phyloP scores from a whole-genome alignment of 2,113 vertebrate genomes.

The Tragelaphus imberbis region DNA sequence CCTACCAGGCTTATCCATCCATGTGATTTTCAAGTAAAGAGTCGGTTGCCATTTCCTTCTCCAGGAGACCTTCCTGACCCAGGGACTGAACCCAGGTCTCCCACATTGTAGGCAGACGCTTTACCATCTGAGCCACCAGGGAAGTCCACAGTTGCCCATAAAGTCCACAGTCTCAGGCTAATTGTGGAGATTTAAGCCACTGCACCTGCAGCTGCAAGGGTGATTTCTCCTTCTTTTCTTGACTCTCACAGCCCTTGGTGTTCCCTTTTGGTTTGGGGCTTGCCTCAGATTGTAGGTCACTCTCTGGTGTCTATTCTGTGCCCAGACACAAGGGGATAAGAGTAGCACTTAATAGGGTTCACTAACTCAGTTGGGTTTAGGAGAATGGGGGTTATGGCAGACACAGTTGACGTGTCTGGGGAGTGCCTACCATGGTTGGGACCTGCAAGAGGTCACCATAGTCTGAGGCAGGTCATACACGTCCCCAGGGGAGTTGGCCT shows the following conservation, averaged over 20 bases:
- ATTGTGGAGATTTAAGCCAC: too few relatives aligned
- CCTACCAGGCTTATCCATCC: too few relatives aligned
- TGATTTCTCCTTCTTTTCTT: not conserved
- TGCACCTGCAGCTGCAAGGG: not conserved
- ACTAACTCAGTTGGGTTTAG: not conserved
- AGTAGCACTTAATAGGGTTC: not conserved
- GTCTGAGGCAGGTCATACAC: not conserved
- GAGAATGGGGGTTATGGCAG: not conserved
- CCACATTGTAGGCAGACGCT: rapidly evolving
- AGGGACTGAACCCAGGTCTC: too few relatives aligned
- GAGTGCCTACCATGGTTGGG: not conserved
- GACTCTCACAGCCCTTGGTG: not conserved
- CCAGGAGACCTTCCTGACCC: too few relatives aligned
- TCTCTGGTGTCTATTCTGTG: not conserved
- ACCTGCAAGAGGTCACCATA: not conserved
- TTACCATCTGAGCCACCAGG: too few relatives aligned
- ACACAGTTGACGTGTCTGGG: not conserved
- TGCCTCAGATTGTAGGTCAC: not conserved
- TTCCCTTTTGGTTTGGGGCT: not conserved
- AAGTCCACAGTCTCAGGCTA: not conserved
- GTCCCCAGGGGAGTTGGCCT: not conserved
- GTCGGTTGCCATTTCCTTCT: too few relatives aligned
- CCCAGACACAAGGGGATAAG: not conserved
- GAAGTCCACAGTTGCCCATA: not conserved
- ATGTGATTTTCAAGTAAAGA: too few relatives aligned